Evolutionary conservation across 2,888 invertebrate genomes (phyloP), one percentile per base, ranked within the genome.

Genomic region (Trissoscelio sp.): DNA sequence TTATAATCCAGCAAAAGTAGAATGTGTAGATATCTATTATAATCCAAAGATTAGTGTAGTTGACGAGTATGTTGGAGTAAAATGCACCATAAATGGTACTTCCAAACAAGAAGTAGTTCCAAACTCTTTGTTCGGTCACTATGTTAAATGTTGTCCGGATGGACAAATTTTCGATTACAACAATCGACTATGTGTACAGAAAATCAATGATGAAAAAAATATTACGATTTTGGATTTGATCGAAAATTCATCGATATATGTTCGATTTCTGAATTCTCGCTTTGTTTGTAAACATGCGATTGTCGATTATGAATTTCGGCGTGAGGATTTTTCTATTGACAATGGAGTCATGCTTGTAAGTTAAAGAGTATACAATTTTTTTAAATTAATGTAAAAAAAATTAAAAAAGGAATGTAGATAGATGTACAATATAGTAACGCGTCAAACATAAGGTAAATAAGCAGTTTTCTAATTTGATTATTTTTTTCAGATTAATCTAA

Each of bases 111-210:
- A 42, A 42, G 11, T 39, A 1, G 24, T 62, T 1, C 62, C 62
- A 18, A 44, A 31, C 5, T 16, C 4, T 7, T n/a, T 62, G 7
- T 46, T 46, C n/a, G 7, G 9, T 14, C 14, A 46, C 16, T 18
- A 31, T 14, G 11, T 6, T n/a, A 62, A 62, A 18, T 62, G 62
- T n/a, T 62, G 62, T 28, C 0, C 2, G 9, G 14, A 46, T 4
- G 12, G 46, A n/a, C 31, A 62, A 31, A 24, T 46, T 14, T 62
- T 62, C 46, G 62, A 62, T 46, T 62, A 46, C 18, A 18, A 46
- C 14, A 31, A n/a, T 1, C 44, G 46, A 18, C n/a, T 62, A 11
- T 62, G 62, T 22, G 18, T 62, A 3, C n/a, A 20, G 3, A 18
- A 2, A 1, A 11, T 1, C 0, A 3, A 14, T 1, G 0, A 14